Evolutionary conservation across 2,113 vertebrate genomes (phyloP), one percentile per base, ranked within the genome.

Genomic region (Condylura cristata): DNA sequence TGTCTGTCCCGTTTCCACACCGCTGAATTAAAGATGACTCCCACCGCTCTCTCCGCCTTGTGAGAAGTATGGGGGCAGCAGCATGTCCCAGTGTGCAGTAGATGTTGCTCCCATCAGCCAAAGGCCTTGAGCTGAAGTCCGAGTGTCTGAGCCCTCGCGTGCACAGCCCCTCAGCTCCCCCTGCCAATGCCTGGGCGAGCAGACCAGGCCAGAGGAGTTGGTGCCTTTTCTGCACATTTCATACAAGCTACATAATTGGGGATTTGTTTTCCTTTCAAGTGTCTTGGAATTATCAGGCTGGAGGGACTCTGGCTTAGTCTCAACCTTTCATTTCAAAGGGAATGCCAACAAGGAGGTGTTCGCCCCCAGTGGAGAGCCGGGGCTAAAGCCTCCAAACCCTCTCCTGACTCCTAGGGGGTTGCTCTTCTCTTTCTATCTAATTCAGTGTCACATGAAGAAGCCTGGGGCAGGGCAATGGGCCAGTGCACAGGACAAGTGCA

Each of bases 331-430:
- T 53, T 78, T 89, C 78, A 75, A 81, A 88, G 71, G 39, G 3
- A 74, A 74, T 2, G 8, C 58, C 32, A 30, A 51, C 2, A 3
- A 84, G 0, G 61, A 22, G 20, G 22, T 30, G 8, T 28, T 26
- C 6, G 24, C 24, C 32, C 16, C 1, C 0, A 3, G 37, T 11
- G 12, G 5, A 8, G 14, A 39, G 37, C 3, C 20, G 34, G 0
- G 2, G 39, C 61, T 51, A 48, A 16, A 8, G 8, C 32, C 37
- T 30, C 4, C 13, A 18, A 51, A 5, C 4, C 51, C 44, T 44
- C 22, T 75, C 63, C 80, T 82, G 79, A n/a, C 8, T 30, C 26
- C 24, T 37, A 41, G 39, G 37, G 46, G 66, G 61, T 12, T 53
- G 9, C 8, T 66, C 56, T 34, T 39, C 61, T 20, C 30, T 74